Evolutionary conservation across 2,888 invertebrate genomes (phyloP), one percentile per base, ranked within the genome.

Genomic region (Neoitamus cyanurus): DNA sequence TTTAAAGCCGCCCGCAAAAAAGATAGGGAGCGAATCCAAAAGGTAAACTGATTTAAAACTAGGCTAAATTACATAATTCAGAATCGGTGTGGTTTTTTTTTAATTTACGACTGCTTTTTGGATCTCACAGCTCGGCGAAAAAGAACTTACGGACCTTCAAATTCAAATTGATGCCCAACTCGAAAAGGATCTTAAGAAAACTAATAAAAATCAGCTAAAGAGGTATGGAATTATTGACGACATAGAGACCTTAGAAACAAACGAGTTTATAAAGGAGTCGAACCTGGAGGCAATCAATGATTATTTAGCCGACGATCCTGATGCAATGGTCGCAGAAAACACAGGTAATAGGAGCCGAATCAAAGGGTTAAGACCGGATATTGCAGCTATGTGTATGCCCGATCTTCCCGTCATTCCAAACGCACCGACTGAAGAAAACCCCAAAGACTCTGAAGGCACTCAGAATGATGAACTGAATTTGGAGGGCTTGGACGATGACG

Each of bases 1-100:
- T 99, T 98, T 90, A 97, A 97, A 90, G 96, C 95, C 0, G 97
- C 98, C 0, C 93, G 98, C 83, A 95, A 96, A 89, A 96, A 96
- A 88, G 98, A 98, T 89, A 96, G 96, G 87, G 97, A 97, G 88
- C 92, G 96, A 34, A 91, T 97, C 86, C 95, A 96, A 89, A 96
- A 94, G 92, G 96, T 83, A 58, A 13, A 20, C 42, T 25, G 20
- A 72, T 6, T 46, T n/a, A 42, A 42, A 31, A 75, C 42, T 28
- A n/a, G n/a, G n/a, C n/a, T n/a, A n/a, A n/a, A n/a, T n/a, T n/a
- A n/a, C n/a, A n/a, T n/a, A n/a, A n/a, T n/a, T n/a, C n/a, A n/a
- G n/a, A n/a, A n/a, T n/a, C n/a, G n/a, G n/a, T n/a, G n/a, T n/a
- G n/a, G n/a, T n/a, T n/a, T n/a, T n/a, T n/a, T n/a, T n/a, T n/a